phyloP scores from a whole-genome alignment of 2,797 vertebrate species.

The Hydrocynus forskahlii region DNA sequence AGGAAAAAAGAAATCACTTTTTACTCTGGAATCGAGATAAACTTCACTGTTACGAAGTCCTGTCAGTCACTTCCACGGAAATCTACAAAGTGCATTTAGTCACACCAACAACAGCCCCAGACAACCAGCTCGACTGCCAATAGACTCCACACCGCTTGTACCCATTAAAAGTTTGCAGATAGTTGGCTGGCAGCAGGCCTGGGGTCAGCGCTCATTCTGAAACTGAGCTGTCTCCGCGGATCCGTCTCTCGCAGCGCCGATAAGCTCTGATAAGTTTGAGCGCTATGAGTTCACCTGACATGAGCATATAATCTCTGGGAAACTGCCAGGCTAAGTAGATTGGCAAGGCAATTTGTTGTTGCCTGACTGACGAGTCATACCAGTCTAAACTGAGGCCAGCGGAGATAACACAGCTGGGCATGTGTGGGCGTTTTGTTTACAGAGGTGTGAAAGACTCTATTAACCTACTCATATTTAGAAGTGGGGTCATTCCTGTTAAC shows the following conservation, averaged over 20 bases:
- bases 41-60: too few relatives aligned
- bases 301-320: conserved; percentile 32
- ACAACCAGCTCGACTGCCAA: too few relatives aligned
- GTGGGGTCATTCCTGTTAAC: background rate
- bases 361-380: background rate
- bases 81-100: background rate
- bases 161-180: background rate
- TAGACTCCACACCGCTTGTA: background rate
- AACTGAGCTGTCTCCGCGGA: background rate
- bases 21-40: too few relatives aligned
- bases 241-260: background rate
- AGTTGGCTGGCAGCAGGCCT: background rate
- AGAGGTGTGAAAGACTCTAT: background rate
- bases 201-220: background rate
- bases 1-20: too few relatives aligned
- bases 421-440: background rate
- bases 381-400: conserved; percentile 26
- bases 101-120: background rate
- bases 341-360: conserved; percentile 18
- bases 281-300: conserved; percentile 32
- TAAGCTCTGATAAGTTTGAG: conserved; percentile 10
- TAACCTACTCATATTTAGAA: background rate
- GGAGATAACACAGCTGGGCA: conserved; percentile 7
- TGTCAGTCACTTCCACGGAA: background rate
- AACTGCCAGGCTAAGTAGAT: conserved; percentile 16